Base-by-base conservation (phyloP, 2,888 invertebrate genomes). In the Melipona bicolor region DNA sequence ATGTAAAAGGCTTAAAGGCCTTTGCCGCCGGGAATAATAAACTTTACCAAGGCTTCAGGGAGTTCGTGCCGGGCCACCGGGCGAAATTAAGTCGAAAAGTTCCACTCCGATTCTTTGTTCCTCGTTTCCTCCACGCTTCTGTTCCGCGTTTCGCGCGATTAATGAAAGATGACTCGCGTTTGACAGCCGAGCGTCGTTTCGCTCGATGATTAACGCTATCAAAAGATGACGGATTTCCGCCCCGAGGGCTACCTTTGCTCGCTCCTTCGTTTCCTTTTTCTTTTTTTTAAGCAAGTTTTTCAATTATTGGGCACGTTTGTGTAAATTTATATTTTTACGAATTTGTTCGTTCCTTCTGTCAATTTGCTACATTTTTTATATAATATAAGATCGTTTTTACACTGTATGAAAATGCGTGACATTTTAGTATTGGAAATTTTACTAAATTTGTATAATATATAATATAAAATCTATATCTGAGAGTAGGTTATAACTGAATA, bases 1-100 rank as follows among this genome's bases (percentile, higher is more conserved):
- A 72, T 79, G 74, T 74, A 82, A 68, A 73, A 59, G 79, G 78
- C 78, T 82, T 74, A 79, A 82, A 71, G 78, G 78, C 43, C 81
- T 72, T 73, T 59, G 78, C 81, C 68, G 72, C 54, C 43, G 36
- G 68, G 72, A 68, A 72, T 77, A 81, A 72, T 81, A 81, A 77
- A 77, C 71, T 61, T 77, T 62, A n/a, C 13, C n/a, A 17, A 27
- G 43, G 49, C 67, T 68, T 68, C 70, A 50, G 70, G 21, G 52
- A 71, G 50, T 50, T 62, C 52, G 52, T 59, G 68, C 27, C 43
- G 49, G 67, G 75, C 43, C 49, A 68, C 75, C 27, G 52, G n/a
- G 72, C 56, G 72, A 73, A 72, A 72, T 78, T 70, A 65, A 72
- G 52, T 64, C 36, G 54, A 70, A 62, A 9, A 62, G 64, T 27